A percentile compares a stretch with the other conserved stretches of the same genome.
These are phyloP conservation scores for Trichomycterus rosablanca DNA, from an alignment of 2,113 vertebrate species.

Conservation along the genomic window DNA sequence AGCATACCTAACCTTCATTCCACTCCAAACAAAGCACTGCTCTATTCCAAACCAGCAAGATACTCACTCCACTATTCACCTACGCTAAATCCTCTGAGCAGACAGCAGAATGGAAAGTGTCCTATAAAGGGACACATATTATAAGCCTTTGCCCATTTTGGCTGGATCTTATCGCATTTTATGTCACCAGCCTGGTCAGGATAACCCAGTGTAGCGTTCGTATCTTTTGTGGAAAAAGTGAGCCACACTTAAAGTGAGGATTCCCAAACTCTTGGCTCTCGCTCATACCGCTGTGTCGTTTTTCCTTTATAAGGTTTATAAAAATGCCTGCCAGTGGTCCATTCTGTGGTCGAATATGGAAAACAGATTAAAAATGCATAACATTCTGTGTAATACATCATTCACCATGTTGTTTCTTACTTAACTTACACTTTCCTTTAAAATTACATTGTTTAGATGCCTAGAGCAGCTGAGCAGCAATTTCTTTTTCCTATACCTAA, in stretches of 20 bases:
- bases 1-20: conserved; percentile 43
- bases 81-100: conserved; percentile 33
- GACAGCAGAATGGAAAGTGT: conserved; percentile 28
- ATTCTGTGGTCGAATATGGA: conserved; percentile 27
- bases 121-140: conserved; percentile 1
- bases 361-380: conserved; percentile 3
- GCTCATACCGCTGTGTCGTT: not conserved
- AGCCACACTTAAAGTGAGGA: conserved; percentile 5
- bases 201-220: conserved; percentile 48
- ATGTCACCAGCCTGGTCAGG: conserved; percentile 34
- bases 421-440: not conserved
- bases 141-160: not conserved
- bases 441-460: no score
- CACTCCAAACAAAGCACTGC: conserved; percentile 19
- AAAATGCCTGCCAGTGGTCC: not conserved
- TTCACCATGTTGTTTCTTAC: not conserved
- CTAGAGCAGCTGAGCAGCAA: no score
- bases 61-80: conserved; percentile 10
- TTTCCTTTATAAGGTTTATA: not conserved
- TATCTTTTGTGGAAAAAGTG: conserved; percentile 56
- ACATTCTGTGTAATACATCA: not conserved
- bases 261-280: not conserved
- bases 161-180: conserved; percentile 56
- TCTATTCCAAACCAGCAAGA: conserved; percentile 8
- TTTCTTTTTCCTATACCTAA: no score